phyloP scores from a whole-genome alignment of 2,888 invertebrate species.

The Eustalomyia histrio region DNA sequence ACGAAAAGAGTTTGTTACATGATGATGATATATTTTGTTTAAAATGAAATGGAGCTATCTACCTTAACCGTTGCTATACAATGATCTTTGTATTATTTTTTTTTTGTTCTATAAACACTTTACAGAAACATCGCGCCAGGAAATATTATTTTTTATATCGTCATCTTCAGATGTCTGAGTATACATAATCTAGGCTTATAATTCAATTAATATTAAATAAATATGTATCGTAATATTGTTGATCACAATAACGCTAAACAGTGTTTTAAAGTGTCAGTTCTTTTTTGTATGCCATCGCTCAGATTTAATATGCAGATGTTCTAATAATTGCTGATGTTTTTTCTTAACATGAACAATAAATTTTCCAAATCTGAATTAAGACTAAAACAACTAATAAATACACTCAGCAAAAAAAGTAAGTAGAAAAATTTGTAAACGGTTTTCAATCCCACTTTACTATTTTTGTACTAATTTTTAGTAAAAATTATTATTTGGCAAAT shows the following conservation, averaged over 20 bases:
- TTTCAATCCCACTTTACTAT: too few relatives aligned
- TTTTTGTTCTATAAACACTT: conserved; percentile 3
- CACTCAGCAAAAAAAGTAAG: too few relatives aligned
- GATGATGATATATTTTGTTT: conserved; percentile 18
- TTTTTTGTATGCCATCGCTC: neutral
- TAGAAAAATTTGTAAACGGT: too few relatives aligned
- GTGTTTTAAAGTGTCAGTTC: neutral
- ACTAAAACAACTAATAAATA: too few relatives aligned
- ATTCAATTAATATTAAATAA: conserved; percentile 76
- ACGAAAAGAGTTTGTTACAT: neutral
- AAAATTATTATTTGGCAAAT: too few relatives aligned
- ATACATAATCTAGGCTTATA: conserved; percentile 77
- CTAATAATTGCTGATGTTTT: too few relatives aligned
- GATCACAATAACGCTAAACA: conserved; percentile 9
- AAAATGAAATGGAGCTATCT: neutral
- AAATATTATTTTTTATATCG: conserved; percentile 69
- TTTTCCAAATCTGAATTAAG: too few relatives aligned
- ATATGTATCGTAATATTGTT: conserved; percentile 54
- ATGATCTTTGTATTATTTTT: neutral
- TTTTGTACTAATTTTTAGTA: too few relatives aligned
- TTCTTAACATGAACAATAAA: too few relatives aligned
- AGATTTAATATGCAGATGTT: too few relatives aligned
- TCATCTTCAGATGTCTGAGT: conserved; percentile 44
- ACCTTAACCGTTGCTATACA: neutral
- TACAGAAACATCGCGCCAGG: conserved; percentile 69